Percentiles rank a stretch among this genome's conserved stretches.
These are phyloP conservation scores for Megaceryle torquata DNA, from an alignment of 2,113 vertebrate species.

Conservation along the genomic window DNA sequence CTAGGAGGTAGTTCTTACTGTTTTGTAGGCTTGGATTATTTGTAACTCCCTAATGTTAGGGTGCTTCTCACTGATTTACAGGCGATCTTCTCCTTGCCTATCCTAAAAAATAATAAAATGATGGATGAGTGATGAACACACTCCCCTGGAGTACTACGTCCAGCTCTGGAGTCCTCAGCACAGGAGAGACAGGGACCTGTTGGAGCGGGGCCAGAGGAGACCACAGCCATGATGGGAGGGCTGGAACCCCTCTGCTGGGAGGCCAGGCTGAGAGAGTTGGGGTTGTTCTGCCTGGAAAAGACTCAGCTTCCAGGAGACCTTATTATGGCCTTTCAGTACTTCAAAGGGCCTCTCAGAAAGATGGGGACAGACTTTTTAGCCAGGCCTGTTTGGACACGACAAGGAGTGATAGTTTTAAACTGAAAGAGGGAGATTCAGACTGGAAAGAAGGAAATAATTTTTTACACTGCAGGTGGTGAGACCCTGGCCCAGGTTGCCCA, in stretches of 20 bases:
- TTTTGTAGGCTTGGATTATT: background rate
- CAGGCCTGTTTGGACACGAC: background rate
- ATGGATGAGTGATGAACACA: background rate
- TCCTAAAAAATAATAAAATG: background rate
- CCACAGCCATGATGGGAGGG: background rate
- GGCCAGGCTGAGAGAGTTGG: background rate
- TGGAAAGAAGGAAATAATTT: background rate
- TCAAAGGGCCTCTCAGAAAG: background rate
- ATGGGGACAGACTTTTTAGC: background rate
- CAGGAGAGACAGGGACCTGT: background rate
- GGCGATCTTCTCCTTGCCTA: background rate
- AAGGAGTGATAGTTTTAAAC: background rate
- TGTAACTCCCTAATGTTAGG: background rate
- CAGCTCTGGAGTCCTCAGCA: background rate
- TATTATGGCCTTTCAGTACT: background rate
- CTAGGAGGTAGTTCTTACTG: background rate
- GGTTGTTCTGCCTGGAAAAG: too few relatives aligned
- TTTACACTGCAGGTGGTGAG: background rate
- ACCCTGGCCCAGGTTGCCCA: background rate
- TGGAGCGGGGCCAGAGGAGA: background rate
- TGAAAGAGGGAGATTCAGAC: background rate
- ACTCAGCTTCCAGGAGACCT: background rate
- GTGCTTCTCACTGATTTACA: background rate
- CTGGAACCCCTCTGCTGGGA: background rate
- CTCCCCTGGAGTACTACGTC: background rate